Evolutionary conservation across 2,113 vertebrate genomes (phyloP).

Genomic region (Herpailurus yagouaroundi): DNA sequence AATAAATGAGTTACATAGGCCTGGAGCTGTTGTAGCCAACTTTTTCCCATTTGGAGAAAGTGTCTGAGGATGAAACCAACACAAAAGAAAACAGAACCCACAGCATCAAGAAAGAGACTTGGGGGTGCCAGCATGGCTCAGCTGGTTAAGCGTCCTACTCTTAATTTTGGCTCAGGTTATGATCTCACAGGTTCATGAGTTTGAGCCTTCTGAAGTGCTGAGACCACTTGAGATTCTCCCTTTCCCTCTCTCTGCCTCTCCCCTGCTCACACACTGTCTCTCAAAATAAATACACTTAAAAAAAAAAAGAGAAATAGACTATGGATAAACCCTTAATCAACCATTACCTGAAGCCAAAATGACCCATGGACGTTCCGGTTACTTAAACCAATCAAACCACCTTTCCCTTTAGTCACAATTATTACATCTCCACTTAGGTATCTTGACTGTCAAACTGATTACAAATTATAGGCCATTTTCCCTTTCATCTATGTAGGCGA

Average conservation of each 20-base stretch:
- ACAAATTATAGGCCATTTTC: neutral
- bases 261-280: too few species aligned
- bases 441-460: conserved; percentile 4
- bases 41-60: neutral
- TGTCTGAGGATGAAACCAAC: neutral
- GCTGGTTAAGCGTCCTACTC: too few species aligned
- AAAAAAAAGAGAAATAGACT: neutral
- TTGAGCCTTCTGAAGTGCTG: too few species aligned
- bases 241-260: too few species aligned
- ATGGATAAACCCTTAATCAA: neutral
- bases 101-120: neutral
- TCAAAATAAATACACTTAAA: too few species aligned
- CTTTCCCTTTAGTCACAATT: conserved; percentile 11
- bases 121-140: too few species aligned
- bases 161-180: too few species aligned
- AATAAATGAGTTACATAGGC: neutral
- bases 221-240: too few species aligned
- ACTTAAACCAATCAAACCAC: neutral
- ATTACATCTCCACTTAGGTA: neutral
- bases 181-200: too few species aligned
- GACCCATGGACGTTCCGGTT: neutral
- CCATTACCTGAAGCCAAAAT: neutral
- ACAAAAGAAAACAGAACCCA: conserved; percentile 1
- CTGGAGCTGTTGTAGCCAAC: neutral
- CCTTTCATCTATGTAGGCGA: neutral